A percentile compares a stretch with the other conserved stretches of the same genome.
phyloP scores from a whole-genome alignment of 2,888 invertebrate genomes.

The Napeogenes sylphis region DNA sequence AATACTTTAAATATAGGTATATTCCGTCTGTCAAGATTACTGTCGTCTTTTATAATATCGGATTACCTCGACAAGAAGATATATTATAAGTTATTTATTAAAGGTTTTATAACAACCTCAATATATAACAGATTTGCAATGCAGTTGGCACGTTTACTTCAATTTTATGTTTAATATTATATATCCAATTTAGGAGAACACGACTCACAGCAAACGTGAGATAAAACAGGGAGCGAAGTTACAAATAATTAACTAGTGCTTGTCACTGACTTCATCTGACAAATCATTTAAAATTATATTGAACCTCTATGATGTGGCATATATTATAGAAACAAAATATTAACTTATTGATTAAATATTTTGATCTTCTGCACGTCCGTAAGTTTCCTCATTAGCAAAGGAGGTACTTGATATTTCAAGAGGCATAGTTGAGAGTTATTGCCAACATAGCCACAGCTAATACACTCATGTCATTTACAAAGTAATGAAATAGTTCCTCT shows the following conservation, averaged over 20 bases:
- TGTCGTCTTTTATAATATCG: too few relatives aligned
- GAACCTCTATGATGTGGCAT: too few relatives aligned
- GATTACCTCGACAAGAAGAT: background rate
- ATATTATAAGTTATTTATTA: background rate
- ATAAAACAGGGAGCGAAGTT: conserved; percentile 14
- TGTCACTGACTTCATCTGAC: conserved; percentile 4
- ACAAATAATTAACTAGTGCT: conserved; percentile 8
- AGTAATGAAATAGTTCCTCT: too few relatives aligned
- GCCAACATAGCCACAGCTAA: too few relatives aligned
- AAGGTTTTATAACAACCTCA: background rate
- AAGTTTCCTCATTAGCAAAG: too few relatives aligned
- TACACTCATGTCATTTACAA: conserved; percentile 21
- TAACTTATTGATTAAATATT: too few relatives aligned
- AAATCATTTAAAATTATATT: too few relatives aligned
- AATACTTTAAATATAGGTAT: background rate
- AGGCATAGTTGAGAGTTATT: too few relatives aligned
- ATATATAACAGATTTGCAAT: background rate
- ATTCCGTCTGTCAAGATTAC: too few relatives aligned
- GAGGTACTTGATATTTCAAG: too few relatives aligned
- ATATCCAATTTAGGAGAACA: conserved; percentile 18
- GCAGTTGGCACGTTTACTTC: conserved; percentile 11
- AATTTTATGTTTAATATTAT: background rate
- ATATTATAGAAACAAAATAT: too few relatives aligned
- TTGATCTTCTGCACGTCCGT: too few relatives aligned
- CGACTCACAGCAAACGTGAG: conserved; percentile 18